Evolutionary conservation across 2,888 invertebrate genomes (phyloP).

Genomic region (Lepidochitona cinerea): DNA sequence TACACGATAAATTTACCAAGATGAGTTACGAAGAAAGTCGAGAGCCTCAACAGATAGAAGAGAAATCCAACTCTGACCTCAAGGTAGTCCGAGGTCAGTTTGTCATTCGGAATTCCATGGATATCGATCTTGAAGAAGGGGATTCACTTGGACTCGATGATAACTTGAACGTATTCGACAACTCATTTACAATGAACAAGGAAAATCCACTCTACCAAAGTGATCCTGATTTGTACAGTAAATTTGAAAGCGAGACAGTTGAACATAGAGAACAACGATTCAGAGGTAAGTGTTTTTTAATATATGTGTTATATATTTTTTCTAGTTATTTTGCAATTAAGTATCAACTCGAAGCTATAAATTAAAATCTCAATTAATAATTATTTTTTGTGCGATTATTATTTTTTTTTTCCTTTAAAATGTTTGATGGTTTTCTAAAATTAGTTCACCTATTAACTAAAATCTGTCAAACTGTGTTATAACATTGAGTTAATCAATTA

Average conservation of each 20-base stretch:
- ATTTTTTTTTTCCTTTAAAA: no score
- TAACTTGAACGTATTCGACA: constrained; percentile 60
- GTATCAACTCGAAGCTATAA: no score
- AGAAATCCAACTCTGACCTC: constrained; percentile 34
- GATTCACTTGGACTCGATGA: constrained; percentile 42
- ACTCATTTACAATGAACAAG: constrained; percentile 55
- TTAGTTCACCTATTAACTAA: no score
- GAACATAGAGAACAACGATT: not conserved
- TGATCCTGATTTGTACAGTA: constrained; percentile 55
- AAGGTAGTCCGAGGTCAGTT: constrained; percentile 57
- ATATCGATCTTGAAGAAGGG: constrained; percentile 42
- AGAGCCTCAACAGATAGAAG: constrained; percentile 8
- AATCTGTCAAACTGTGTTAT: no score
- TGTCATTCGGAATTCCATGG: constrained; percentile 56
- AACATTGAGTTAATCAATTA: no score
- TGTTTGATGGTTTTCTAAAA: no score
- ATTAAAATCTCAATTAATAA: no score
- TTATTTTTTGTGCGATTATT: no score
- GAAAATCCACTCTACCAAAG: constrained; percentile 62
- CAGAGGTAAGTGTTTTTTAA: not conserved
- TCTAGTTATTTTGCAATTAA: no score
- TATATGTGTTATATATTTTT: no score
- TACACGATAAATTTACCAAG: not conserved
- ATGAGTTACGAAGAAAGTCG: constrained; percentile 7
- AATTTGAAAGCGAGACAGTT: constrained; percentile 24